Conservation (phyloP, 2,113 vertebrate species). For the Mormyrus lacerda region DNA sequence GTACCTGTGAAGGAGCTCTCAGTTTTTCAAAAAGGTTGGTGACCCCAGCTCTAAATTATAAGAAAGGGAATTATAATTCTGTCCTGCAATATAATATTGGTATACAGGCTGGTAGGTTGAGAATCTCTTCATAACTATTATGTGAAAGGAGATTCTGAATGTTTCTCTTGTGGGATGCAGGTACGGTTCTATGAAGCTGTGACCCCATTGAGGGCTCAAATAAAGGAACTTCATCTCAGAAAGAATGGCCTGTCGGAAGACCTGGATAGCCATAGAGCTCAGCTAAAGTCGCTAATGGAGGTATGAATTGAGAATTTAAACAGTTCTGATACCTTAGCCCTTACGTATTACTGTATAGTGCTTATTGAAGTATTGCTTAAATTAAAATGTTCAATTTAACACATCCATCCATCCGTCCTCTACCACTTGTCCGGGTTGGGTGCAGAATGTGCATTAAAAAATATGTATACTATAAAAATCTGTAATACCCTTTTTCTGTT, state of each 20-base stretch:
- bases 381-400: not conserved
- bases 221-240: slow-evolving; percentile 68
- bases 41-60: not conserved
- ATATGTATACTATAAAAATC: not conserved
- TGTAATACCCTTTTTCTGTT: not conserved
- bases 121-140: not conserved
- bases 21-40: too few relatives aligned
- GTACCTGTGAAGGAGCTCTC: too few relatives aligned
- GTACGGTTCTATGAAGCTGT: slow-evolving; percentile 79
- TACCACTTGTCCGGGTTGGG: too few relatives aligned
- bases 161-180: slow-evolving; percentile 46
- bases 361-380: not conserved
- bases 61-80: not conserved
- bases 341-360: not conserved
- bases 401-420: not conserved
- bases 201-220: slow-evolving; percentile 66
- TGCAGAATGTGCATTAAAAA: not conserved
- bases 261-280: slow-evolving; percentile 62
- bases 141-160: not conserved
- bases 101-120: not conserved
- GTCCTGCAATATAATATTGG: not conserved
- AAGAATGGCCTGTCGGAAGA: slow-evolving; percentile 69
- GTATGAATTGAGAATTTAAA: slow-evolving; percentile 47
- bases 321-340: not conserved
- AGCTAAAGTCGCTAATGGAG: slow-evolving; percentile 76